phyloP scores from a whole-genome alignment of 2,797 vertebrate genomes.

The Buceros bicornis region DNA sequence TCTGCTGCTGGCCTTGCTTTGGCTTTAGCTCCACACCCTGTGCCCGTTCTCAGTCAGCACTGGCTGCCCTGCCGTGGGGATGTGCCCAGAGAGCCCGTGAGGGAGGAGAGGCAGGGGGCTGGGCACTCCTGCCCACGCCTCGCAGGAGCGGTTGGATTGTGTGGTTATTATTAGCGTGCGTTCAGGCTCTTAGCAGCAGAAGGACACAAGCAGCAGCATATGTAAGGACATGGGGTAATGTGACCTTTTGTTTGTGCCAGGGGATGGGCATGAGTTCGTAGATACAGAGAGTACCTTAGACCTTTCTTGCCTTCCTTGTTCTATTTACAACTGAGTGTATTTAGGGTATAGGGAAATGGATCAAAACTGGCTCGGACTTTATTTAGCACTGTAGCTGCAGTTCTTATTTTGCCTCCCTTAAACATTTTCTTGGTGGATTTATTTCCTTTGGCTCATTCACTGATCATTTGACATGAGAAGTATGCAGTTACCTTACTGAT shows the following conservation, averaged over 20 bases:
- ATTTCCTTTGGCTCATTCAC: background rate
- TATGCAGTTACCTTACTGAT: background rate
- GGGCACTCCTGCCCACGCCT: background rate
- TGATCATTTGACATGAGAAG: background rate
- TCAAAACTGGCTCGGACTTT: background rate
- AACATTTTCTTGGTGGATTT: background rate
- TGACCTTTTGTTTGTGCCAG: constrained; percentile 67
- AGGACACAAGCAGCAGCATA: background rate
- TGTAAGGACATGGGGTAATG: background rate
- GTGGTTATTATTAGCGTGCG: constrained; percentile 33
- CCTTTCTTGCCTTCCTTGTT: constrained; percentile 15
- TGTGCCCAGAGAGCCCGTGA: too few relatives aligned
- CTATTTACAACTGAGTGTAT: constrained; percentile 38
- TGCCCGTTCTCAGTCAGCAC: background rate
- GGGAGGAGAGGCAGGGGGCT: too few relatives aligned
- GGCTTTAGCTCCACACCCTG: background rate
- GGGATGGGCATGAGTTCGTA: constrained; percentile 4
- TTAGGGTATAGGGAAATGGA: background rate
- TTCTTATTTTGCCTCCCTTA: background rate
- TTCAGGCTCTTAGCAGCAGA: background rate
- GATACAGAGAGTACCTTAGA: constrained; percentile 13
- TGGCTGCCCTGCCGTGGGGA: too few relatives aligned
- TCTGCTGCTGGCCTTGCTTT: background rate
- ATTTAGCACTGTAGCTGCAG: background rate
- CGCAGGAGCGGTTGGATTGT: background rate